Conservation (phyloP, 1,140 invertebrate genomes). For the Archivesica marissinica region DNA sequence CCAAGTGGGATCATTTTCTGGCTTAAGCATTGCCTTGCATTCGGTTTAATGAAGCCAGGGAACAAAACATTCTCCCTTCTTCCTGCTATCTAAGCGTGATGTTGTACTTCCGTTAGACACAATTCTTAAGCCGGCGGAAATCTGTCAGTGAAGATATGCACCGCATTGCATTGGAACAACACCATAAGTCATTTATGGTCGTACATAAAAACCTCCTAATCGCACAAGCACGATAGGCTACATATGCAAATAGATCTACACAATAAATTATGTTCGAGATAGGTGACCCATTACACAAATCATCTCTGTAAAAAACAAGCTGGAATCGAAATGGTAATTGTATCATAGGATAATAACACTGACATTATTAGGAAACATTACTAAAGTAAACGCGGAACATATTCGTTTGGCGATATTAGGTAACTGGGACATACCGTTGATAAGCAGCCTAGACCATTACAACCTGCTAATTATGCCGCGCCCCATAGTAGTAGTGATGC, state of each 20-base stretch:
- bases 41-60: conserved; percentile 46
- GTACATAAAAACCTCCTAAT: not conserved
- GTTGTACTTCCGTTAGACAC: conserved; percentile 43
- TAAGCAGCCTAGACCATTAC: not conserved
- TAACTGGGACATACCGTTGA: not conserved
- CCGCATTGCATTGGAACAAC: not conserved
- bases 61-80: conserved; percentile 27
- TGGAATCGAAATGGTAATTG: not conserved
- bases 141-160: not conserved
- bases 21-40: conserved; percentile 48
- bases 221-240: not conserved
- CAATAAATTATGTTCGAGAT: not conserved
- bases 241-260: not conserved
- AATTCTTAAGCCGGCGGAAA: conserved; percentile 51
- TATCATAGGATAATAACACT: not conserved
- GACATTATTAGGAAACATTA: not conserved
- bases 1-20: conserved; percentile 57
- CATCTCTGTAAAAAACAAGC: not conserved
- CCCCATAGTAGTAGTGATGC: not conserved
- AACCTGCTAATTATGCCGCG: not conserved
- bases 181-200: not conserved
- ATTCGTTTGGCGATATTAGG: not conserved
- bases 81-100: conserved; percentile 47
- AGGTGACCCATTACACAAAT: not conserved
- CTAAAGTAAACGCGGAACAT: not conserved